A percentile compares a stretch with the other conserved stretches of the same genome.
Conservation (phyloP, 1,140 invertebrate species). For the Cotesia glomerata region DNA sequence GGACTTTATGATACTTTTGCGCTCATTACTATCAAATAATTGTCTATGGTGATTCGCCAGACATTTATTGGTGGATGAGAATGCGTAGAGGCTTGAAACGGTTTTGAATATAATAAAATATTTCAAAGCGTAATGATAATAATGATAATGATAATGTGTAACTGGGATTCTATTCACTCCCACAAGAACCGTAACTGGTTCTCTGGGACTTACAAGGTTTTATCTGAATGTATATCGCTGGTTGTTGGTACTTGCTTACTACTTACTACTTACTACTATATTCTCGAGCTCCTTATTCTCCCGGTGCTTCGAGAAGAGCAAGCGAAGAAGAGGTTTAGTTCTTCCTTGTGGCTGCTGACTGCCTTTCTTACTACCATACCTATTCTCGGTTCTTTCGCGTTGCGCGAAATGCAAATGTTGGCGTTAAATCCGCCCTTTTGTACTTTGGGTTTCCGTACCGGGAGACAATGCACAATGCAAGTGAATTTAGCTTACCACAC, state of each 20-base stretch:
- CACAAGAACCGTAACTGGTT: slow-evolving; percentile 18
- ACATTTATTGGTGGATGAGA: too few species aligned
- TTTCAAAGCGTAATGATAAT: too few species aligned
- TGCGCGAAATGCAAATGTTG: slow-evolving; percentile 32
- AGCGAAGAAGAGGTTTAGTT: neutral
- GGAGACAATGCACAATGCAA: slow-evolving; percentile 37
- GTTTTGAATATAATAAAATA: neutral
- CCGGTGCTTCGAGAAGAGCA: neutral
- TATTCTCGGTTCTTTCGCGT: slow-evolving; percentile 1
- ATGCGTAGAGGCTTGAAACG: too few species aligned
- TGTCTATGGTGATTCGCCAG: too few species aligned
- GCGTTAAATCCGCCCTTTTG: slow-evolving; percentile 39
- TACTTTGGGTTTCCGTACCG: slow-evolving; percentile 32
- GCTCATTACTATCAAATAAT: too few species aligned
- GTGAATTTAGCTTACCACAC: slow-evolving; percentile 1
- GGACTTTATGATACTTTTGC: too few species aligned
- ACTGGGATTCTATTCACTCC: slow-evolving; percentile 10
- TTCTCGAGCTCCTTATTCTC: neutral
- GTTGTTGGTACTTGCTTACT: neutral
- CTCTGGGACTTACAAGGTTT: slow-evolving; percentile 18
- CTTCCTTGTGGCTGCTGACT: neutral
- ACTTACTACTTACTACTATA: too few species aligned
- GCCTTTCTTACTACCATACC: neutral
- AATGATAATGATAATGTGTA: neutral
- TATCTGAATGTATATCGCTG: slow-evolving; percentile 30